Percentiles rank a stretch among this genome's conserved stretches.
These are phyloP conservation scores for Tricholauxania praeusta DNA, from an alignment of 2,888 invertebrate species.

Conservation along the genomic window DNA sequence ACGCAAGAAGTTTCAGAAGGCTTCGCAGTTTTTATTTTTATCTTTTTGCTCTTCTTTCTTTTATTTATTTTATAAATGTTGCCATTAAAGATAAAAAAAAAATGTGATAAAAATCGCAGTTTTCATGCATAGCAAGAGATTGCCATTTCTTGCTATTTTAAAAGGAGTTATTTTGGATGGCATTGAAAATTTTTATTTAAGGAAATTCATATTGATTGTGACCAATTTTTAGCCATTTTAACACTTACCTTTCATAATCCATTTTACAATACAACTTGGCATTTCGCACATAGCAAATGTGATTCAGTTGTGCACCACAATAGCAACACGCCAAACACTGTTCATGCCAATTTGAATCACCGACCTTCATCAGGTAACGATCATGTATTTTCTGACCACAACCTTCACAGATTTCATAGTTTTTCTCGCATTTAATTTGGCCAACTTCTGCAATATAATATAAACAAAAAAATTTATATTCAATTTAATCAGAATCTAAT, in stretches of 20 bases:
- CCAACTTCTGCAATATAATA: slow-evolving; percentile 67
- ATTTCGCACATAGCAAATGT: slow-evolving; percentile 95
- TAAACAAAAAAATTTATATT: no score
- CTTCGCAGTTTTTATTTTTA: no score
- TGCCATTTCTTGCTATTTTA: no score
- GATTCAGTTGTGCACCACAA: slow-evolving; percentile 89
- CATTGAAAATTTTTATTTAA: no score
- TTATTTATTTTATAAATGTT: no score
- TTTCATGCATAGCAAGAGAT: no score
- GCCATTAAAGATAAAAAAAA: no score
- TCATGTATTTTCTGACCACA: slow-evolving; percentile 96
- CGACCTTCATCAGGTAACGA: slow-evolving; percentile 93
- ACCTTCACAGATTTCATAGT: slow-evolving; percentile 91
- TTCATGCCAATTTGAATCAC: slow-evolving; percentile 96
- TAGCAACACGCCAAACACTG: slow-evolving; percentile 95
- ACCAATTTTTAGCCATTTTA: not conserved
- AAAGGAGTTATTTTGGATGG: not conserved
- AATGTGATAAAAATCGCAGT: no score
- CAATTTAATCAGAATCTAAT: no score
- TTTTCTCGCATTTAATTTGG: slow-evolving; percentile 82
- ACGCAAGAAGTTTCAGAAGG: no score
- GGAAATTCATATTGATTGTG: not conserved
- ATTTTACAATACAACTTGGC: slow-evolving; percentile 96
- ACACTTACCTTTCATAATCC: slow-evolving; percentile 92
- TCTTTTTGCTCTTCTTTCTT: no score